Evolutionary conservation across 1,140 invertebrate species (phyloP), one percentile per base, ranked within the genome.

Genomic region (Hyles euphorbiae): DNA sequence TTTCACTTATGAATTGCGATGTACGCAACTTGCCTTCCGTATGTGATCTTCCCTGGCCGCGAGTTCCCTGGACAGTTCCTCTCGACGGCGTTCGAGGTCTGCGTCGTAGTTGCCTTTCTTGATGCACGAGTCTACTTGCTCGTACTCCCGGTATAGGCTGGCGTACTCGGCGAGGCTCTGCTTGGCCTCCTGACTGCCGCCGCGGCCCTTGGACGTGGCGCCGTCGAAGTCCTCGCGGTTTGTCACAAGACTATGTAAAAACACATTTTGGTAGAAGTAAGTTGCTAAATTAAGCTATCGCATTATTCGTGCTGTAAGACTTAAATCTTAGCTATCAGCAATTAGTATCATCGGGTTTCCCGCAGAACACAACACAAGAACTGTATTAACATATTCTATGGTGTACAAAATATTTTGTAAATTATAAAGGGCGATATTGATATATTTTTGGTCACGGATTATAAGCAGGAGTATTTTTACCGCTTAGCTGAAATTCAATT

Each of bases 91-190:
- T 46, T 77, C 70, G 3, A 80, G 57, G 5, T 72, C 74, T 0
- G 72, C 69, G 3, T 78, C 71, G 9, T 65, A 60, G 3, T 69
- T 66, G 4, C 69, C 65, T 8, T 76, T 68, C 44, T 67, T 67
- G 7, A 83, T 68, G 3, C 61, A 54, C 46, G 73, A 70, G 22
- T 81, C 73, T 3, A 82, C 32, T n/a, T 73, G 61, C 48, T 79
- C 71, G 56, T 78, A 83, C 53, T 81, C 77, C 3, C 74, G 68
- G 56, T 76, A 83, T 8, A 83, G 53, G 34, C 55, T 64, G 0
- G 80, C 78, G 56, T 81, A 85, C 60, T 83, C 80, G 0, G 68
- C 72, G 3, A 85, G 67, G 34, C 68, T 77, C 50, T 72, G 74
- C 59, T 78, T 82, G 0, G 74, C 72, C 32, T 72, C 78, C 10